Evolutionary conservation across 2,113 vertebrate species (phyloP), one percentile per base, ranked within the genome.

Genomic region (Bombycilla garrulus): DNA sequence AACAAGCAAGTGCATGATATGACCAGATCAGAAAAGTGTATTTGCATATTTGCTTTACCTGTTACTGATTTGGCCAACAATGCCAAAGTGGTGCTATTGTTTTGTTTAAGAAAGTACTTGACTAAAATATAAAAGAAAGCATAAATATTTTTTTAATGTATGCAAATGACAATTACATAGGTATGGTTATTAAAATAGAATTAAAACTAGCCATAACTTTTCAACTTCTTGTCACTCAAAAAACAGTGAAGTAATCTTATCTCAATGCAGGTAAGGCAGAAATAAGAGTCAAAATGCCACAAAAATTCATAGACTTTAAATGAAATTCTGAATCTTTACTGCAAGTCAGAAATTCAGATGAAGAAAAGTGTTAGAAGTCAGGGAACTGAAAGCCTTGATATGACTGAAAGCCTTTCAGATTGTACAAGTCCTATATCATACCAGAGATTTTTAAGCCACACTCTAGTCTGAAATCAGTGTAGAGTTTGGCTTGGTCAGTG

Each of bases 81-180:
- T 93, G 97, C 97, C 97, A 97, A 98, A 97, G 97, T 98, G 98
- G 98, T 98, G 98, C 98, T 98, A 98, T 98, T 97, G 98, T 98
- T 98, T 96, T 98, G 96, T 98, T 98, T 98, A 97, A 98, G 98
- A 98, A 98, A 98, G 98, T 98, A 98, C 98, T 98, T 98, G 98
- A 98, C 97, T 97, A 95, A 97, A 98, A 98, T 97, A 98, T 97
- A 97, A 97, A 97, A 98, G 96, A 98, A 98, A 98, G 96, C 96
- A 97, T 98, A 97, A 97, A 97, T 98, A 98, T 98, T 98, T 98
- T 98, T 98, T 98, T 97, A 97, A 98, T 94, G 96, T 98, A 97
- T 97, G 88, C 97, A 97, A 98, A 96, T 92, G 56, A 95, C 95
- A 96, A 96, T 97, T 97, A 96, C 97, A 94, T 97, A 98, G 94